Base-by-base conservation (phyloP, 2,797 vertebrate species). In the Xyrichtys novacula region DNA sequence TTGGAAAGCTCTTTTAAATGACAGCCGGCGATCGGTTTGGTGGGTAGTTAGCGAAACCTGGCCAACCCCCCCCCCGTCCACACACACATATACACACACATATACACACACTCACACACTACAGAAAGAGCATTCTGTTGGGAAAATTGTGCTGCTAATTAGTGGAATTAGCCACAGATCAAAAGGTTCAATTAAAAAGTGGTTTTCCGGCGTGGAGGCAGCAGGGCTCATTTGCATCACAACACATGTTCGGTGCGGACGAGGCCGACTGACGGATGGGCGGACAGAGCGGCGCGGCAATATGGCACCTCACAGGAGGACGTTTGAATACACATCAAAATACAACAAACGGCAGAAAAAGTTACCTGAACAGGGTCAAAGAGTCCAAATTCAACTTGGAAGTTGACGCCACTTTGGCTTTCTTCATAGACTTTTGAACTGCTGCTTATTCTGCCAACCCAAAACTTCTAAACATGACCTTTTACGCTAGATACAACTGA, bases 131-230 rank as follows among this genome's bases (percentile, higher is more conserved):
- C 65, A 82, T 78, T 87, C 88, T 85, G 81, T 59, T 64, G 84
- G 84, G 81, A 78, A 87, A 88, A 77, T 85, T 74, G 80, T 56
- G 67, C 63, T 46, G 85, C 88, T 90, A 91, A 92, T 92, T 92
- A 93, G 88, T 73, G 74, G 89, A 92, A 92, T 91, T 90, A 93
- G 87, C 90, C 80, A 83, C 88, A 91, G 89, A 93, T 92, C 91
- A 92, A 89, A 92, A 88, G 86, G 85, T 90, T 87, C 91, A 91
- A 90, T 93, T 92, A 92, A 89, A 90, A 89, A 85, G 81, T 80
- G 80, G 74, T 77, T 84, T 76, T 72, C 72, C 44, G 63, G 82
- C 52, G 48, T 34, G 40, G 71, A 81, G 79, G 78, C 78, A 71
- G 61, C 4, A 11, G 72, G 74, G 64, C 73, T 89, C 61, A 84